Evolutionary conservation across 2,888 invertebrate genomes (phyloP).

Genomic region (Elmis aenea): DNA sequence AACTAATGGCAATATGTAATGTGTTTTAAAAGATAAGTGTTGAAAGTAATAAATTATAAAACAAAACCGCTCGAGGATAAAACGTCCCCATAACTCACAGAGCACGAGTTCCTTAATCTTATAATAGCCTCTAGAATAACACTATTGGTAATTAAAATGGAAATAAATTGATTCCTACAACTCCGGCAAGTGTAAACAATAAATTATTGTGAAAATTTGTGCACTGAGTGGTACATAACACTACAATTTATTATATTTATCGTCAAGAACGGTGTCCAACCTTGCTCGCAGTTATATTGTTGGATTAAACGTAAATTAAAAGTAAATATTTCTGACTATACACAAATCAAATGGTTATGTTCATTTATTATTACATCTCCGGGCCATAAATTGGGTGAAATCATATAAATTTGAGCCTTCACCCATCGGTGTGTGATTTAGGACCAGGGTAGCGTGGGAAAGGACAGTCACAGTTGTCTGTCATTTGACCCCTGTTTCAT

Average conservation of each 20-base stretch:
- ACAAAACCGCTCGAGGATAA: constrained; percentile 15
- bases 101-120: constrained; percentile 5
- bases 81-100: constrained; percentile 14
- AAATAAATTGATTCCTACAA: constrained; percentile 28
- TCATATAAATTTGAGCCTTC: constrained; percentile 16
- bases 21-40: constrained; percentile 12
- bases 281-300: too few species aligned
- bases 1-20: too few species aligned
- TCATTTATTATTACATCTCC: constrained; percentile 14
- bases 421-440: constrained; percentile 14
- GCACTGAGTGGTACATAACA: too few species aligned
- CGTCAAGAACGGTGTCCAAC: too few species aligned
- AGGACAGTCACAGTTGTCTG: constrained; percentile 2
- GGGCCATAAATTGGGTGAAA: constrained; percentile 15
- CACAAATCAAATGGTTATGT: constrained; percentile 14
- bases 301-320: too few species aligned
- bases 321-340: too few species aligned
- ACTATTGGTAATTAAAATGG: constrained; percentile 28
- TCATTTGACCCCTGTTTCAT: not conserved
- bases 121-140: constrained; percentile 16
- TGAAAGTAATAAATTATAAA: constrained; percentile 18
- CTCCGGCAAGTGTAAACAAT: constrained; percentile 23
- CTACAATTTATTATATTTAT: too few species aligned
- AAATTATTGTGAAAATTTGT: not conserved
- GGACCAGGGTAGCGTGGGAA: constrained; percentile 11